phyloP scores from a whole-genome alignment of 30 jellyfish, hydroid and myxozoan species.

The Morbakka virulenta region DNA sequence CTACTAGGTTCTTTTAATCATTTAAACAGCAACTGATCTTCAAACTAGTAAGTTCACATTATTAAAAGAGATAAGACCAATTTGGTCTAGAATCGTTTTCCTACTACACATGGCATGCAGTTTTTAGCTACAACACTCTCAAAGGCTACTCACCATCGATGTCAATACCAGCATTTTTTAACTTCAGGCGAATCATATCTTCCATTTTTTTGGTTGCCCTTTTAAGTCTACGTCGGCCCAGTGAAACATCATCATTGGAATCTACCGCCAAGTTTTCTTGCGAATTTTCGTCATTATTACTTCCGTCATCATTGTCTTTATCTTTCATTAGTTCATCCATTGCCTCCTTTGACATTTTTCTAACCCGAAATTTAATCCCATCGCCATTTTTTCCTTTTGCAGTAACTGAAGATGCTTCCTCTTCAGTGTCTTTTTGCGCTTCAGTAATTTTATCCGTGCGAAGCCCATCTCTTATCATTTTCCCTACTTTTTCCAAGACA shows the following conservation, averaged over 20 bases:
- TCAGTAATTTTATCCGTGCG: no score
- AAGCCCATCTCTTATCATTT: no score
- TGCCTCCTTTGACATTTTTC: neutral
- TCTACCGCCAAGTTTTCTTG: conserved; percentile 53
- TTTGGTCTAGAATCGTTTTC: no score
- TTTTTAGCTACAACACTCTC: neutral
- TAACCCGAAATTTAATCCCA: no score
- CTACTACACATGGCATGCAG: neutral
- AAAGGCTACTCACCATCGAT: conserved; percentile 49
- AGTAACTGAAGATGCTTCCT: neutral
- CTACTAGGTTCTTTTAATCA: no score
- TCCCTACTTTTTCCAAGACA: no score
- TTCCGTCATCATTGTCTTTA: conserved; percentile 25
- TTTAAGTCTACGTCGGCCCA: conserved; percentile 5
- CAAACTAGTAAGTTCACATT: no score
- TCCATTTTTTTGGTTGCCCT: conserved; percentile 77
- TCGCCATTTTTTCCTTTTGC: neutral
- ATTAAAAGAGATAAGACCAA: no score
- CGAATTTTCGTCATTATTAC: conserved; percentile 29
- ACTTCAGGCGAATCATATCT: conserved; percentile 54
- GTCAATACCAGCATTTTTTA: conserved; percentile 79
- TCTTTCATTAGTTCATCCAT: conserved; percentile 1
- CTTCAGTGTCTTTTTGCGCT: no score
- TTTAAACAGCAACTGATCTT: no score
- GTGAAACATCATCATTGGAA: conserved; percentile 12